Evolutionary conservation across 2,888 invertebrate species (phyloP), one percentile per base, ranked within the genome.

Genomic region (Hyppa rectilinea): DNA sequence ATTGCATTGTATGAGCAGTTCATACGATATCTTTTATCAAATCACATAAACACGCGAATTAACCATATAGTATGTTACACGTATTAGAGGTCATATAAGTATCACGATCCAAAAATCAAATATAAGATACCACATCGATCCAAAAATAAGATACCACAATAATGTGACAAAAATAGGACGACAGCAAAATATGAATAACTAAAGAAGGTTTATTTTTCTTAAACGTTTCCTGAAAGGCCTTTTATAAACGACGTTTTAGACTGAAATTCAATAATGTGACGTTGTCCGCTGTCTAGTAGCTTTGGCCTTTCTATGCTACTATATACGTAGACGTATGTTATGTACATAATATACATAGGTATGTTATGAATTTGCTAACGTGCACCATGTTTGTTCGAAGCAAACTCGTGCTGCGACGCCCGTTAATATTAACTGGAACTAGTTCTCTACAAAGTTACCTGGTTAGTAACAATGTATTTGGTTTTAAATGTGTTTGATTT

Each of bases 211-310:
- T 63, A 64, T 65, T 59, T 67, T 58, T 50, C 40, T 64, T 66
- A 20, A 38, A 58, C 34, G 59, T 50, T 81, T 69, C 49, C 60
- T 62, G 40, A 23, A 67, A 70, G 62, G 70, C 62, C 66, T 82
- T 80, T 84, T 78, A 52, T 73, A 79, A 73, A 67, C 66, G 61
- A 71, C 76, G 36, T 87, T 88, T 87, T 85, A 83, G 84, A 87
- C 87, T 86, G 87, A 87, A 89, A 89, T 89, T 87, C 89, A 89
- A 91, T 91, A 90, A 86, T 77, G 78, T 82, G 56, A 61, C 58
- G 76, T 68, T 80, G 82, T 85, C 80, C 81, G 75, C 72, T 81
- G 70, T 80, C 82, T 65, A 29, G 56, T 23, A 59, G 60, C 65
- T 75, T 43, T 52, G 60, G 58, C 59, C 56, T 68, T 56, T 29